Evolutionary conservation across 2,113 vertebrate genomes (phyloP).

Genomic region (Eublepharis macularius): DNA sequence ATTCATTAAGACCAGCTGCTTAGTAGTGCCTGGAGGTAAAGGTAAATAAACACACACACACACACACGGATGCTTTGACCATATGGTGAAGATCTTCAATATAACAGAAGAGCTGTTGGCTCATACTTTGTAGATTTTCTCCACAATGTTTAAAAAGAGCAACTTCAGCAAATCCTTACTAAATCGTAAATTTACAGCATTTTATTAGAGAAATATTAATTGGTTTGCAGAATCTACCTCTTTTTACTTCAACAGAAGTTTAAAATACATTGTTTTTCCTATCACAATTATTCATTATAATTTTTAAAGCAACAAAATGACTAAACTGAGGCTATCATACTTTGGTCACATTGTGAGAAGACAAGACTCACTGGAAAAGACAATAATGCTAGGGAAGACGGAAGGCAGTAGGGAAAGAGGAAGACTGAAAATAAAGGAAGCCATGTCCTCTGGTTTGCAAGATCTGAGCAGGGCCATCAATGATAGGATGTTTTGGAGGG

Average conservation of each 20-base stretch:
- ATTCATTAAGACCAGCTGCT: slow-evolving; percentile 78
- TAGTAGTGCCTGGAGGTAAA: slow-evolving; percentile 69
- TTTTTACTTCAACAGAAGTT: background rate
- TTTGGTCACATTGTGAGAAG: too few relatives aligned
- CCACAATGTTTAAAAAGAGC: slow-evolving; percentile 32
- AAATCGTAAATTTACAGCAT: background rate
- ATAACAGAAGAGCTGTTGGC: slow-evolving; percentile 51
- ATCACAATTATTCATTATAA: background rate
- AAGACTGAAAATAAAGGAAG: too few relatives aligned
- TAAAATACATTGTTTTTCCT: background rate
- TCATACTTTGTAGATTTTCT: slow-evolving; percentile 38
- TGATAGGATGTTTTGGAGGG: too few relatives aligned
- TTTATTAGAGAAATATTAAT: background rate
- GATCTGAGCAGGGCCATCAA: too few relatives aligned
- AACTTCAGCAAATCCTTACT: background rate
- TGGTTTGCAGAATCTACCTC: background rate
- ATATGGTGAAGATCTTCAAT: slow-evolving; percentile 70
- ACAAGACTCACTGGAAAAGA: too few relatives aligned
- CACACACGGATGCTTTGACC: slow-evolving; percentile 63
- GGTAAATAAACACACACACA: slow-evolving; percentile 51
- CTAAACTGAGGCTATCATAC: too few relatives aligned
- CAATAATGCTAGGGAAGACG: too few relatives aligned
- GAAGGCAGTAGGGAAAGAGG: too few relatives aligned
- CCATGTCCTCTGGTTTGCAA: too few relatives aligned
- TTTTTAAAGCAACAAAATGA: background rate